phyloP scores from a whole-genome alignment of 2,113 vertebrate genomes.

The Cariama cristata region DNA sequence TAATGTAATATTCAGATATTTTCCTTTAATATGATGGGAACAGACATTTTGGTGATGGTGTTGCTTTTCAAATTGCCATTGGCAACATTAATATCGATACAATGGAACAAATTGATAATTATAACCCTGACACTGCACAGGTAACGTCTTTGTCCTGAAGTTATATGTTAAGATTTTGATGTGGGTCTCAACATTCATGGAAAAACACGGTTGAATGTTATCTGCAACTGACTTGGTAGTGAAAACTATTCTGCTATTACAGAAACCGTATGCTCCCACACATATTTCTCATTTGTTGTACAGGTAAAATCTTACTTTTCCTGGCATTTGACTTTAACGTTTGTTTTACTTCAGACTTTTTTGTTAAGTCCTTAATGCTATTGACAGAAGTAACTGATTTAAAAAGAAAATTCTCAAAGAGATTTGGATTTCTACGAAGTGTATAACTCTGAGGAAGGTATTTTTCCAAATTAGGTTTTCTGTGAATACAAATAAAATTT shows the following conservation, averaged over 20 bases:
- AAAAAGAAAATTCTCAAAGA: not conserved
- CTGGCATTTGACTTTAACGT: not conserved
- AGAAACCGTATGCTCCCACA: not conserved
- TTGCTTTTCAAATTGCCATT: conserved; percentile 90
- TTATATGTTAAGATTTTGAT: not conserved
- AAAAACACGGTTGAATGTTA: not conserved
- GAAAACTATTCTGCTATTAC: not conserved
- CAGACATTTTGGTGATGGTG: conserved; percentile 86
- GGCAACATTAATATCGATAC: conserved; percentile 92
- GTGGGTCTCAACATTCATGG: not conserved
- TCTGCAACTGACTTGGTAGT: not conserved
- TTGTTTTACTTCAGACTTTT: not conserved
- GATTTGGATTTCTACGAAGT: not conserved
- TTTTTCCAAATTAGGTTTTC: not conserved
- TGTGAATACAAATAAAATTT: not conserved
- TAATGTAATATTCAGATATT: not conserved
- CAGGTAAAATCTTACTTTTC: not conserved
- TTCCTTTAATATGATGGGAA: conserved; percentile 77
- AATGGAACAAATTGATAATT: conserved; percentile 87
- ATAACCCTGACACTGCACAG: conserved; percentile 80
- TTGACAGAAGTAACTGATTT: not conserved
- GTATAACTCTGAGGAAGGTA: not conserved
- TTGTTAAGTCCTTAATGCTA: not conserved
- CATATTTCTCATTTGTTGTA: not conserved
- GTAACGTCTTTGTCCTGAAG: conserved; percentile 26